Conservation (phyloP, 2,888 invertebrate species). For the Campopleginae sp. region DNA sequence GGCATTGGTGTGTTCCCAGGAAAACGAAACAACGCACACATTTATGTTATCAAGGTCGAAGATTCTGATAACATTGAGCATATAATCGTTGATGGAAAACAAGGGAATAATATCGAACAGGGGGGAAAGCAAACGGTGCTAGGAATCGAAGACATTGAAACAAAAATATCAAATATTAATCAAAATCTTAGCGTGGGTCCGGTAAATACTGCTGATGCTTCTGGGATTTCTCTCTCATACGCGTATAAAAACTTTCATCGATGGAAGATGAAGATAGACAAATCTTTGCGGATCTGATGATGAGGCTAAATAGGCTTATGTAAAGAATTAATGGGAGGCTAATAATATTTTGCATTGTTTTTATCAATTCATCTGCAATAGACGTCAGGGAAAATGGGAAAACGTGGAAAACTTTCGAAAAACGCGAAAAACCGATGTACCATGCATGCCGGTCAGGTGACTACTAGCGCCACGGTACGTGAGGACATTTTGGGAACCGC, state of each 20-base stretch:
- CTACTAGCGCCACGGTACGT: no score
- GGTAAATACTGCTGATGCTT: conserved; percentile 45
- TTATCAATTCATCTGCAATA: no score
- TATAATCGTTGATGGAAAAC: not conserved
- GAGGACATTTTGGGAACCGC: no score
- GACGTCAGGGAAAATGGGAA: no score
- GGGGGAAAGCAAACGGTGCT: not conserved
- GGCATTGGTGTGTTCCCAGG: conserved; percentile 31
- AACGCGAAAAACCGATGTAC: no score
- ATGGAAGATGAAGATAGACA: conserved; percentile 16
- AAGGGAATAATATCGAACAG: not conserved
- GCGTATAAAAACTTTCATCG: conserved; percentile 40
- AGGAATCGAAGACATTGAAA: not conserved
- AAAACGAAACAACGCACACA: conserved; percentile 21
- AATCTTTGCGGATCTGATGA: conserved; percentile 16
- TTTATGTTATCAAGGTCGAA: conserved; percentile 26
- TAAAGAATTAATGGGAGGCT: no score
- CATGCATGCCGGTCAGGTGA: no score
- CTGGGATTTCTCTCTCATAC: conserved; percentile 14
- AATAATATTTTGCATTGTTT: no score
- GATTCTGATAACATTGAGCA: not conserved
- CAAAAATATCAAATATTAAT: not conserved
- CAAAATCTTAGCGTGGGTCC: conserved; percentile 34
- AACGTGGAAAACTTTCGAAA: no score
- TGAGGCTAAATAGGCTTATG: no score